Conservation (phyloP, 1,140 invertebrate genomes). For the Bombus sylvicola region DNA sequence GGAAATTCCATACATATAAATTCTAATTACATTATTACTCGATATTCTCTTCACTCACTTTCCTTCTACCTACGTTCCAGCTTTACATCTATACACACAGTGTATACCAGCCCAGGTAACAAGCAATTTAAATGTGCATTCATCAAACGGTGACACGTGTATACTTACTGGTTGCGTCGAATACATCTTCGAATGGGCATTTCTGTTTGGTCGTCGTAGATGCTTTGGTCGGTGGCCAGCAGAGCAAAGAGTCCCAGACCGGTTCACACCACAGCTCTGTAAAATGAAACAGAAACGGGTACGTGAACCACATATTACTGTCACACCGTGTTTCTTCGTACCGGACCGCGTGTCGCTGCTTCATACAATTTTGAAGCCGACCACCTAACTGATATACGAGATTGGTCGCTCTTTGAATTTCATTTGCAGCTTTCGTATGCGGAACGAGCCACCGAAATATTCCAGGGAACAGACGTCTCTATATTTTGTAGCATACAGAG, state of each 20-base stretch:
- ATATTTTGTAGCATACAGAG: neutral
- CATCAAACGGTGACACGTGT: neutral
- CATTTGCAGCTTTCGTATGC: neutral
- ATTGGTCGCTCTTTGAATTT: neutral
- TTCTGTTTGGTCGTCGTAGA: conserved; percentile 84
- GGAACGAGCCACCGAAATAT: neutral
- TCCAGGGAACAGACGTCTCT: neutral
- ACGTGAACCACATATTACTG: conserved; percentile 9
- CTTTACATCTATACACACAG: neutral
- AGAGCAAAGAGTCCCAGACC: conserved; percentile 88
- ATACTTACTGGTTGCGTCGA: conserved; percentile 89
- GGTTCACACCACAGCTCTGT: conserved; percentile 86
- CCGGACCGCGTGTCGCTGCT: neutral
- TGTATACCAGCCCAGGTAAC: neutral
- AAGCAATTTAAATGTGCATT: conserved; percentile 53
- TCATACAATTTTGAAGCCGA: neutral
- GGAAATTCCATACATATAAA: neutral
- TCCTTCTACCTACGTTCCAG: neutral
- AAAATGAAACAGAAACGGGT: conserved; percentile 65
- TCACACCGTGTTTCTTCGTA: neutral
- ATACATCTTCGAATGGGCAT: conserved; percentile 88
- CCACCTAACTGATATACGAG: neutral
- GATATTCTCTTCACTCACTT: neutral
- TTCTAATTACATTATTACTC: conserved; percentile 1
- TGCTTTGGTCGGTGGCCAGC: conserved; percentile 90